A percentile compares a stretch with the other conserved stretches of the same genome.
Evolutionary conservation across 2,113 vertebrate species (phyloP).

Genomic region (Odocoileus virginianus): DNA sequence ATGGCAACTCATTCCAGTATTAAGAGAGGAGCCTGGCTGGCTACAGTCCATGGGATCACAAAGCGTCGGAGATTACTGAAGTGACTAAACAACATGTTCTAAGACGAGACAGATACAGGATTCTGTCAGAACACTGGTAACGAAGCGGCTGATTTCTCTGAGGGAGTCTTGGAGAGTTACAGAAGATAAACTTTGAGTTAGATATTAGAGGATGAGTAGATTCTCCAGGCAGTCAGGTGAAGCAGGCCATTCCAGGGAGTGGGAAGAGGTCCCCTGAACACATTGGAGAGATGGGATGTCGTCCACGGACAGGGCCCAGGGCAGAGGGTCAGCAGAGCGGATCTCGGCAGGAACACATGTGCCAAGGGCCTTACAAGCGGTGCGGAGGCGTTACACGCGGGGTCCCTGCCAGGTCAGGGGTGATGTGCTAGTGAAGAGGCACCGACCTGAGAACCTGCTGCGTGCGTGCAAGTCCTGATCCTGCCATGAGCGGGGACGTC

Average conservation of each 20-base stretch:
- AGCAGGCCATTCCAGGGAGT: neutral
- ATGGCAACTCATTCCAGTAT: neutral
- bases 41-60: neutral
- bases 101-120: neutral
- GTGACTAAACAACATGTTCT: neutral
- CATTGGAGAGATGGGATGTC: neutral
- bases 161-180: neutral
- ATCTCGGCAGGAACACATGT: neutral
- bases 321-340: neutral
- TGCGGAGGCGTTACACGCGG: neutral
- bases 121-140: neutral
- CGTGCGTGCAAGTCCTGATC: neutral
- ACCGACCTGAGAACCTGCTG: neutral
- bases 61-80: neutral
- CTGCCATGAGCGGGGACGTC: neutral
- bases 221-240: neutral
- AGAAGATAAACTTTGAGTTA: neutral
- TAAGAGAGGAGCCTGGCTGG: neutral
- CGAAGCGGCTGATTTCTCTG: neutral
- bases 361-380: neutral
- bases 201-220: neutral
- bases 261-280: neutral
- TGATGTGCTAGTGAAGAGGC: neutral
- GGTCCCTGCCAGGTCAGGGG: neutral
- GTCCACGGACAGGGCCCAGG: neutral